phyloP scores from a whole-genome alignment of 2,888 invertebrate species.

The Apeira syringaria region DNA sequence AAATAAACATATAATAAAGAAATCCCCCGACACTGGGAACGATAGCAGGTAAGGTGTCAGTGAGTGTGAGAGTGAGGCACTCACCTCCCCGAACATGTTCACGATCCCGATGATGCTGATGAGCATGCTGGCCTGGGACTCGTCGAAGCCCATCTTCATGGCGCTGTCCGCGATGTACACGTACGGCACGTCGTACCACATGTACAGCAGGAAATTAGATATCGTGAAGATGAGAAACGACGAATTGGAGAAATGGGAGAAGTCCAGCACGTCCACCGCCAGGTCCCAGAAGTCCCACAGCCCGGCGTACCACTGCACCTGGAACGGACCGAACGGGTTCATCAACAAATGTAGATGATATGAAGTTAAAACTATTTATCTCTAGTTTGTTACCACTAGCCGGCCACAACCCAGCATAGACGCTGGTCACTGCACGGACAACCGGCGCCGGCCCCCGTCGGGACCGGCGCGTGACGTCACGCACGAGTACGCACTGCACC shows the following conservation, averaged over 20 bases:
- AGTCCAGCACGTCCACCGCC: constrained; percentile 90
- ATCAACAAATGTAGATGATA: too few species aligned
- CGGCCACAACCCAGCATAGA: too few species aligned
- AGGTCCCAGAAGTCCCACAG: constrained; percentile 91
- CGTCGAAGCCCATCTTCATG: constrained; percentile 87
- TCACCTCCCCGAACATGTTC: constrained; percentile 94
- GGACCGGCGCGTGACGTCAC: too few species aligned
- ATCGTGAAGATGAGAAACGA: constrained; percentile 91
- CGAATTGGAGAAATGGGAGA: constrained; percentile 90
- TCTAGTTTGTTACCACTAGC: too few species aligned
- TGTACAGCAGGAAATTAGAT: constrained; percentile 95
- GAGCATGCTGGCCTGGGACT: constrained; percentile 90
- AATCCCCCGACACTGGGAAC: too few species aligned
- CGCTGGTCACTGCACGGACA: too few species aligned
- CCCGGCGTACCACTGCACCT: constrained; percentile 88
- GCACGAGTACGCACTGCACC: too few species aligned
- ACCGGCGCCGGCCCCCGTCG: too few species aligned
- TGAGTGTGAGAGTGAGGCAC: constrained; percentile 33
- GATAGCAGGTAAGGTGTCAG: too few species aligned
- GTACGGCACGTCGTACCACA: constrained; percentile 97
- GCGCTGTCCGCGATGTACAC: constrained; percentile 94
- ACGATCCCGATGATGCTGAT: constrained; percentile 94
- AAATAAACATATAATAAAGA: too few species aligned
- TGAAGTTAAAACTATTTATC: too few species aligned
- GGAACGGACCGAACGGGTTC: constrained; percentile 33